Base-by-base conservation (phyloP, 1,140 invertebrate genomes). In the Sycophila sp. region DNA sequence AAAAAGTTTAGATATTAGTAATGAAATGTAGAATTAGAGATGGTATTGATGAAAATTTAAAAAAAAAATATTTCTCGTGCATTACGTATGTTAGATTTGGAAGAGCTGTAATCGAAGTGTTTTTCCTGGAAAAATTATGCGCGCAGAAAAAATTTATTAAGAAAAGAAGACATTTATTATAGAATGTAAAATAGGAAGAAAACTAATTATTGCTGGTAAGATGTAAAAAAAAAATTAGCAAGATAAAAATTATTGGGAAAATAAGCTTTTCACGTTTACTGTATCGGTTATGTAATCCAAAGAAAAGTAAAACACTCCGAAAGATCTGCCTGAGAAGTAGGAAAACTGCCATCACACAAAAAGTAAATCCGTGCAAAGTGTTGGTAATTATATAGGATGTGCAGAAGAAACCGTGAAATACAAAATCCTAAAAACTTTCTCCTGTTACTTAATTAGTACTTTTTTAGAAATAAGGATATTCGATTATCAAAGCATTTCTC, bases 51-150 rank as follows among this genome's bases (percentile, higher is more conserved):
- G 11, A 65, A 65, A 40, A 13, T 42, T 36, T 60, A 51, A 53
- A n/a, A 59, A 62, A 32, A 62, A 66, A 66, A 59, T 69, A 38
- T 49, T 63, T 58, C 47, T 60, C 40, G n/a, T 30, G 17, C 26
- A 56, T 58, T 67, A 24, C 24, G 19, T 36, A 58, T 67, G 36
- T 47, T 36, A 47, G 24, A 40, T 63, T 17, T 26, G 3, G 28
- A 32, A 56, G 36, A 56, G 8, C 38, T 36, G n/a, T 13, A 24
- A 22, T 69, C 10, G 19, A 60, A 53, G 15, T 11, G 32, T 63
- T 63, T 69, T 62, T 58, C 6, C 10, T 47, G 17, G 17, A 26
- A 45, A 59, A 60, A 62, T 69, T 69, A 55, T 34, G 53, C 45
- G 36, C 28, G 17, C 15, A n/a, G 36, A 5, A 45, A 34, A 62